Evolutionary conservation across 2,888 invertebrate species (phyloP), one percentile per base, ranked within the genome.

Genomic region (Stenurella melanura): DNA sequence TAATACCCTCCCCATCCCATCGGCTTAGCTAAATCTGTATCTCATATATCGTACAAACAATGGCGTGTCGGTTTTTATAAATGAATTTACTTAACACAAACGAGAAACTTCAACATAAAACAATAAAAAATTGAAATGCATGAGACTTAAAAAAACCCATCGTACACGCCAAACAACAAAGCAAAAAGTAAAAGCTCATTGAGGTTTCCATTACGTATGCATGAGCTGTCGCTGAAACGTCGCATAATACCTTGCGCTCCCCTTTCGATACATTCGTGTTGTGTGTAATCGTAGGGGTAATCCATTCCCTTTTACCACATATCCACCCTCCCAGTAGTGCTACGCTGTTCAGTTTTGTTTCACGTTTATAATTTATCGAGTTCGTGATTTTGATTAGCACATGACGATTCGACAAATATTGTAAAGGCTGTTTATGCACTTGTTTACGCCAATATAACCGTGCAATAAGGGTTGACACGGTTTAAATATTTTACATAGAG

Each of bases 131-230:
- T 58, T 38, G 18, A 34, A 54, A 69, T 57, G 69, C 57, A 69
- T 18, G 57, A 56, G 56, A 54, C 30, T 30, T 57, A 42, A 64
- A 64, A n/a, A 69, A 69, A 57, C 57, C 34, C 69, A 69, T 69
- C 30, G 30, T 12, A 57, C 57, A 69, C 34, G 69, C 57, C 58
- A 38, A 57, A 54, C 57, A 57, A 54, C 69, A 69, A 34, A 58
- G 58, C 69, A 69, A 69, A 69, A 69, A 69, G 69, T 69, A 69
- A 69, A 69, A 69, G 69, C 57, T 69, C 67, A 69, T 69, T 69
- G 69, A 57, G 69, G 69, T 58, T 66, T 50, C 42, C 57, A 73
- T 73, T 73, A 73, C 73, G 73, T 64, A 73, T 73, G 73, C 73
- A 73, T 73, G 73, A 73, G 73, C 64, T 64, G 73, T 73, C 64